Evolutionary conservation across 2,113 vertebrate genomes (phyloP), one percentile per base, ranked within the genome.

Genomic region (Neolamprologus brichardi): DNA sequence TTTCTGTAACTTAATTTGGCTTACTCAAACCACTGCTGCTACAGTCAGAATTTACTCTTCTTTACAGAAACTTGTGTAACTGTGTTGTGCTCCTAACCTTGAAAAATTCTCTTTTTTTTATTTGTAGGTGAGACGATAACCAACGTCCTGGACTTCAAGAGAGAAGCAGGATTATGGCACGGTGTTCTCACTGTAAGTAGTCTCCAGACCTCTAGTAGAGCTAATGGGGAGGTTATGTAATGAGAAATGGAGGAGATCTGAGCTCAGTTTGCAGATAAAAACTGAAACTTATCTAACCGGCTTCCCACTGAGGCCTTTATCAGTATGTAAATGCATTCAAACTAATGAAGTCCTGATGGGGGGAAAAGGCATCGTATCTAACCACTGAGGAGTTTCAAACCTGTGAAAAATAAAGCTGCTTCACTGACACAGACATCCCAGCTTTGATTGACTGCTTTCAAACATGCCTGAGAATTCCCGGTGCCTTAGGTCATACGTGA

Each of bases 121-220:
- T 80, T 96, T 95, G 9, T 95, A 99, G 98, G 97, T 58, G 98
- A 99, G 93, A 98, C 97, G 8, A 95, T 99, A 83, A 98, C 97
- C 77, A 99, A 99, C 32, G 98, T 99, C 72, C 94, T 99, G 96
- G 98, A 99, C 96, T 99, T 99, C 96, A 99, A 99, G 93, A 97
- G 98, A 92, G 98, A 99, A 58, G 98, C 98, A 23, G 98, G 98
- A 78, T 96, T 99, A 78, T 99, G 98, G 98, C 98, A 99, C 23
- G 98, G 97, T 4, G 98, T 99, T 75, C 93, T 99, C 70, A 97
- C 98, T 9, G 98, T 99, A 92, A 98, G 98, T 97, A 34, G 28
- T 64, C 5, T 52, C 34, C 23, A 34, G 53, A 79, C 3, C n/a
- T 14, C 23, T 34, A 25, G 4, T 85, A 32, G 85, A 81, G 30